A percentile compares a stretch with the other conserved stretches of the same genome.
Conservation (phyloP, 2,888 invertebrate species). For the Nowickia ferox region DNA sequence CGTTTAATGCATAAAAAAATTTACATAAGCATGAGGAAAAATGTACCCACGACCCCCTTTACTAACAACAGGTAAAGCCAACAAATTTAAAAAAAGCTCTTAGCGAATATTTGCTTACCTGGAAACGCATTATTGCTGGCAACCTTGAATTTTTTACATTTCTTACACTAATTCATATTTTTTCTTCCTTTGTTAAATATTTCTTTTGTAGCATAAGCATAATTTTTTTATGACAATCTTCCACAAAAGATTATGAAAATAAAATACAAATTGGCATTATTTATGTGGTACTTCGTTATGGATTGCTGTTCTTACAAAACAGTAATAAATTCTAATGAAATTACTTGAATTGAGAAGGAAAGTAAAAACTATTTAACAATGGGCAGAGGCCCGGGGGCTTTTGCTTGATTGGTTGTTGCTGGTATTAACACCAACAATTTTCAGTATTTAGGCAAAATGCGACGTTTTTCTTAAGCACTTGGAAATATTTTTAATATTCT, state of each 20-base stretch:
- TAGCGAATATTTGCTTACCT: neutral
- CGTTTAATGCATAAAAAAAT: no score
- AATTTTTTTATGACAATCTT: slow-evolving; percentile 20
- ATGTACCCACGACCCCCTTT: no score
- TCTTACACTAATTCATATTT: neutral
- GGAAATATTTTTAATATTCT: neutral
- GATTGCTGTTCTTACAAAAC: no score
- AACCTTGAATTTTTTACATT: neutral
- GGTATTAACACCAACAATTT: neutral
- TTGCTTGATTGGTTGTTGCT: neutral
- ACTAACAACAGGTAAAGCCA: neutral
- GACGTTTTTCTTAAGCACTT: neutral
- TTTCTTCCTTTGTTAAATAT: neutral
- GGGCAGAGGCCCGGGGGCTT: neutral
- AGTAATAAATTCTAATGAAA: slow-evolving; percentile 27
- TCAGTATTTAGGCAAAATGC: neutral
- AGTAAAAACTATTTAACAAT: neutral
- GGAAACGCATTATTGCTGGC: no score
- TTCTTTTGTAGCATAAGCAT: neutral
- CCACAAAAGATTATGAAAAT: slow-evolving; percentile 28
- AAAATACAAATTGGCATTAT: slow-evolving; percentile 35
- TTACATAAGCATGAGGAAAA: no score
- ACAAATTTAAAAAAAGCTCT: neutral
- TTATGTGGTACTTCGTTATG: neutral
- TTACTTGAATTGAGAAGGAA: neutral